Evolutionary conservation across 2,888 invertebrate species (phyloP).

Genomic region (Eupithecia vulgata): DNA sequence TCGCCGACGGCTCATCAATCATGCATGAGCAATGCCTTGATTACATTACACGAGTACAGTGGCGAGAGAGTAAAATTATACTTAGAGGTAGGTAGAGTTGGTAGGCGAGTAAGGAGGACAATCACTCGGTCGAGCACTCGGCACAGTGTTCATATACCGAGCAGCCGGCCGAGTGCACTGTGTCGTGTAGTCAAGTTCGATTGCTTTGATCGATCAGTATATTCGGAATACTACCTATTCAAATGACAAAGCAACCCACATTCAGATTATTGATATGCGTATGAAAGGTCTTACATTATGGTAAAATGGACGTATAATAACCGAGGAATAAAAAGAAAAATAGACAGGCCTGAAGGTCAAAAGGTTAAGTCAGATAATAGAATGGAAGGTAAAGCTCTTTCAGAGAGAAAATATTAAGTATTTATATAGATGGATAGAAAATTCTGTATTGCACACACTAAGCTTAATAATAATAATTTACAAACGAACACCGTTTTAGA

Average conservation of each 20-base stretch:
- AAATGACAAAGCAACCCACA: background rate
- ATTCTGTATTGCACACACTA: too few relatives aligned
- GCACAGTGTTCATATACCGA: background rate
- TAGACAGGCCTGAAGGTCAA: background rate
- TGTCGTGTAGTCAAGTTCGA: background rate
- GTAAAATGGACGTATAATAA: background rate
- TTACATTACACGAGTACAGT: background rate
- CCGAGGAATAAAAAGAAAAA: background rate
- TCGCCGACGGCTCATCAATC: background rate
- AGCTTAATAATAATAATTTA: too few relatives aligned
- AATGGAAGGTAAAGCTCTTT: conserved; percentile 31
- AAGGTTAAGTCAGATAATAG: background rate
- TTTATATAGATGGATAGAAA: background rate
- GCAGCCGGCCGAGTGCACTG: background rate
- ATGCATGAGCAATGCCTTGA: background rate
- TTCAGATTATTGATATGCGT: background rate
- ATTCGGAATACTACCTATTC: background rate
- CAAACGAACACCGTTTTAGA: too few relatives aligned
- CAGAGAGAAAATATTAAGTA: conserved; percentile 22
- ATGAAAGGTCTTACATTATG: background rate
- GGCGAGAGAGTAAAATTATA: background rate
- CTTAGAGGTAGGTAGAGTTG: background rate
- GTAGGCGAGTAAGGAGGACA: background rate
- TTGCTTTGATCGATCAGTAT: background rate
- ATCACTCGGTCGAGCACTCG: background rate